Conservation (phyloP, 2,888 invertebrate species). For the Drosophila pseudotalamancana region DNA sequence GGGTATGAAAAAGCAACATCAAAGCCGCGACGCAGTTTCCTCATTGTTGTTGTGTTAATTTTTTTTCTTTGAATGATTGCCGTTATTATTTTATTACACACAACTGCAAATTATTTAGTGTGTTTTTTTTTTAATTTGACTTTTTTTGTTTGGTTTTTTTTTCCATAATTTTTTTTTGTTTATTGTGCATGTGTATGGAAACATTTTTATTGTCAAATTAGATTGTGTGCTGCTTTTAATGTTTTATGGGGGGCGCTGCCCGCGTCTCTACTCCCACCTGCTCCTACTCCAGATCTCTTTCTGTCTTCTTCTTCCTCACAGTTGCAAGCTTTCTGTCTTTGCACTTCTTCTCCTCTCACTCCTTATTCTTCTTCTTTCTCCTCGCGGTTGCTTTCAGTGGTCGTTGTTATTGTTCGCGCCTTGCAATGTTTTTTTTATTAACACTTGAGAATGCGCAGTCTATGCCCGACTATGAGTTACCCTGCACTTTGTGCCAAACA, state of each 20-base stretch:
- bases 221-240: constrained; percentile 40
- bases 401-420: constrained; percentile 7
- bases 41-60: constrained; percentile 30
- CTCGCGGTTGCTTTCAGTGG: background rate
- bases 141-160: background rate
- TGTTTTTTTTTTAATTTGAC: constrained; percentile 12
- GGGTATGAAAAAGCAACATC: constrained; percentile 6
- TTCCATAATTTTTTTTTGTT: background rate
- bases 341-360: background rate
- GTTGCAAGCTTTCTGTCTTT: no score
- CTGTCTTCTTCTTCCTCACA: background rate
- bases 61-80: constrained; percentile 52
- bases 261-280: background rate
- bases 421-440: constrained; percentile 9
- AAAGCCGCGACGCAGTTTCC: constrained; percentile 37
- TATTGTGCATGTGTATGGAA: constrained; percentile 5
- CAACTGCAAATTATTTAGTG: constrained; percentile 35
- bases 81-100: constrained; percentile 64
- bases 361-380: background rate
- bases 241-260: constrained; percentile 35
- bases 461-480: no score
- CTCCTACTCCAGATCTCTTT: no score
- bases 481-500: no score
- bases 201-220: constrained; percentile 53
- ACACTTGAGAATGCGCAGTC: no score